Base-by-base conservation (phyloP, 2,113 vertebrate genomes). In the Fregetta grallaria region DNA sequence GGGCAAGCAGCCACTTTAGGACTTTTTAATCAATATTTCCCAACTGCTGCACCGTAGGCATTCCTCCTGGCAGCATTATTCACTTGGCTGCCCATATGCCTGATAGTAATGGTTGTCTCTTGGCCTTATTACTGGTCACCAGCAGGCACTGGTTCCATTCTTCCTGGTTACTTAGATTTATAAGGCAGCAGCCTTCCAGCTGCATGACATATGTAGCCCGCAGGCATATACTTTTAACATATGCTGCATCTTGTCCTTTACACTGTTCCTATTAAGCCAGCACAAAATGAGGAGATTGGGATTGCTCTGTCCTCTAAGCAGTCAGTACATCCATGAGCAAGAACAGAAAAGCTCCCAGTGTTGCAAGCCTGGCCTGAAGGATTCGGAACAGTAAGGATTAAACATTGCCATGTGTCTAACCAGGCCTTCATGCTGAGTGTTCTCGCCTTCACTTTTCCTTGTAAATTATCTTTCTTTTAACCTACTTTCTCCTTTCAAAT, bases 1-100 rank as follows among this genome's bases (percentile, higher is more conserved):
- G 65, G 86, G 40, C 63, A 91, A 94, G 47, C 79, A 88, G 61
- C 68, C 68, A 61, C 76, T 80, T 93, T 14, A 78, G 79, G 65
- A 72, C 75, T 81, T 93, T 62, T 84, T 63, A 92, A 86, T 86
- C 70, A 72, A 68, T 36, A 63, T 91, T 96, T 92, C 79, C 68
- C 90, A 83, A 90, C 55, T 84, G 82, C 72, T 88, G 63, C 72
- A 71, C 81, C 47, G 59, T 70, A 92, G 90, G 61, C 76, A 74
- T 84, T 91, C 58, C 88, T 86, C 40, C 76, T 87, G 88, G 83
- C 76, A 87, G 61, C 34, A 21, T 32, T 63, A 52, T 38, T 89
- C 68, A 72, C 61, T 94, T 78, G 72, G 72, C 90, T 89, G 92
- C 66, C 86, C 30, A 23, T 25, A 67, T 8, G 14, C 65, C 65